Conservation (phyloP, 2,888 invertebrate species). For the Nowickia ferox region DNA sequence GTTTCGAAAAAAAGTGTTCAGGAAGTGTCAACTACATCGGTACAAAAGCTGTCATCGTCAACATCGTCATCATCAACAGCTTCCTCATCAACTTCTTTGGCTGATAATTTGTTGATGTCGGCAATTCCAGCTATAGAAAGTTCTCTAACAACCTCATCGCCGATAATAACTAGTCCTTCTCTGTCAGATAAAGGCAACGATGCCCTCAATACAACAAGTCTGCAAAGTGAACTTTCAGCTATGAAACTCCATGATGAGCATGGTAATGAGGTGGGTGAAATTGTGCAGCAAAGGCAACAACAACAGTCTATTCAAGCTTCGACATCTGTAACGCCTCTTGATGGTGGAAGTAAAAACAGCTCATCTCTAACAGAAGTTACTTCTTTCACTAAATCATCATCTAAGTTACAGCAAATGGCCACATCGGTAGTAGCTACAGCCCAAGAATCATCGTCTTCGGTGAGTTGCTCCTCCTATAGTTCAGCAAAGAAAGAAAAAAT, state of each 20-base stretch:
- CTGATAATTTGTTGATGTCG: neutral
- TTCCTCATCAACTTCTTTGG: neutral
- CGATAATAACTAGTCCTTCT: constrained; percentile 7
- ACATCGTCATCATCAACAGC: neutral
- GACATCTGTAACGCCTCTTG: neutral
- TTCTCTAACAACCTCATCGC: neutral
- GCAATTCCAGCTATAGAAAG: neutral
- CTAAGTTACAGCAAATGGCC: constrained; percentile 17
- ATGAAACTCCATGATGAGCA: constrained; percentile 44
- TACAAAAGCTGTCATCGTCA: constrained; percentile 18
- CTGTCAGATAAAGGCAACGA: neutral
- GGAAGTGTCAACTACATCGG: constrained; percentile 39
- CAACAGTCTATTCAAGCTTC: constrained; percentile 26
- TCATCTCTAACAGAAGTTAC: constrained; percentile 21
- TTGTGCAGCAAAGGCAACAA: constrained; percentile 37
- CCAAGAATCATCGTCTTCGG: constrained; percentile 39
- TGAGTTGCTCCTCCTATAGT: constrained; percentile 38
- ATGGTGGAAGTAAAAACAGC: neutral
- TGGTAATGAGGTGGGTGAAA: constrained; percentile 35
- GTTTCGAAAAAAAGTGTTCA: constrained; percentile 51
- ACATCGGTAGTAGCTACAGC: neutral
- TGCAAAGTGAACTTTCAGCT: constrained; percentile 37
- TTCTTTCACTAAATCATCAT: constrained; percentile 13
- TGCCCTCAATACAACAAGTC: neutral
- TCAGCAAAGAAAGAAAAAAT: constrained; percentile 47